Base-by-base conservation (phyloP, 2,888 invertebrate species). In the Drosophila greeni region DNA sequence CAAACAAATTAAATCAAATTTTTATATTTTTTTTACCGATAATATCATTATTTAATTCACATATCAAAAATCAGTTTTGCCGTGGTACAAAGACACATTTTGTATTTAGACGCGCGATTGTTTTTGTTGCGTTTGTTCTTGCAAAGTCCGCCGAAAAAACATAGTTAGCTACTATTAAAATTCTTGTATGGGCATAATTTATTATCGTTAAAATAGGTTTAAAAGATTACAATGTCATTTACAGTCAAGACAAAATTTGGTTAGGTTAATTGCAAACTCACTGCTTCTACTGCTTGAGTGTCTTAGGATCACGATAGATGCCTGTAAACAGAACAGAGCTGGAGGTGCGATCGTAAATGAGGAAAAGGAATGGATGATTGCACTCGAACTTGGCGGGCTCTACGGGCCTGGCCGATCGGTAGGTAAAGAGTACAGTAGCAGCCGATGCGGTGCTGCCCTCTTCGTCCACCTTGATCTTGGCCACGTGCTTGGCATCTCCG, bases 401-500 rank as follows among this genome's bases (percentile, higher is more conserved):
- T 0, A 92, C 90, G 0, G 96, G 96, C 48, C 96, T 91, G 33
- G 96, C 95, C 0, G 95, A 95, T 18, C 96, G 91, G 91, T 96
- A 95, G 26, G 93, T 94, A 86, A 96, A 95, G 52, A 96, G 89
- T 0, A 94, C 95, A 0, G 96, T 95, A 0, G 96, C 94, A 0
- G 96, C 96, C 0, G 96, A 94, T 0, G 97, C 97, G 62, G 94
- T 94, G 3, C 96, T 95, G 34, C 96, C 92, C 90, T 95, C 93
- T 88, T 97, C 97, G 73, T 94, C 94, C 5, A 95, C 91, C 82
- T 95, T 94, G 56, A 97, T 94, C 88, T 93, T 94, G 16, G 97
- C 95, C 79, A 95, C 94, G 87, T 97, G 97, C 23, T 90, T 86
- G 26, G 92, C 92, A 74, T 92, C 92, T 60, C 91, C 92, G 68